Evolutionary conservation across 2,888 invertebrate genomes (phyloP).

Genomic region (Amiota minor): DNA sequence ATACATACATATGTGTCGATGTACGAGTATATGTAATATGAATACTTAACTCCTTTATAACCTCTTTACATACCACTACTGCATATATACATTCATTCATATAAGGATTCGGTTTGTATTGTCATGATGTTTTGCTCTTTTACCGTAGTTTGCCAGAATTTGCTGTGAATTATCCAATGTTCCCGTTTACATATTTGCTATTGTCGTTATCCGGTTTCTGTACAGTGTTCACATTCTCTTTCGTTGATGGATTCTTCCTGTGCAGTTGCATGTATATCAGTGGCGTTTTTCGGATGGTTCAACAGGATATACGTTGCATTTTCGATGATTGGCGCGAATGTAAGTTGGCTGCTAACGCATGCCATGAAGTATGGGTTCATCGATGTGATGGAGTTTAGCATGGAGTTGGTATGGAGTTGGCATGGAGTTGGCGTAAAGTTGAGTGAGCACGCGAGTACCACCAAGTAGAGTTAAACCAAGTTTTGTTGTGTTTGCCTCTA

Average conservation of each 20-base stretch:
- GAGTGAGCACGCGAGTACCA: constrained; percentile 16
- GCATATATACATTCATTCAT: too few relatives aligned
- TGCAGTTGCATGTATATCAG: constrained; percentile 68
- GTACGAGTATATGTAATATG: background rate
- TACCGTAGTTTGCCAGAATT: constrained; percentile 57
- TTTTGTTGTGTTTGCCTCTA: background rate
- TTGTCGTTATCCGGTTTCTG: constrained; percentile 64
- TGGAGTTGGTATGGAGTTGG: background rate
- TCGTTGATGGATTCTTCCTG: constrained; percentile 69
- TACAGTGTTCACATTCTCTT: constrained; percentile 67
- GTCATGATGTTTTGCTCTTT: background rate
- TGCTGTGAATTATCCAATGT: constrained; percentile 54
- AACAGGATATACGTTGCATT: constrained; percentile 61
- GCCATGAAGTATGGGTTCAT: background rate
- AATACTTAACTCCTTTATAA: background rate
- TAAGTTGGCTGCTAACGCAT: constrained; percentile 44
- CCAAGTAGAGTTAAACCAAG: background rate
- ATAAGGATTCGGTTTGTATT: background rate
- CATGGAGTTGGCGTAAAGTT: background rate
- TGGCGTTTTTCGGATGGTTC: constrained; percentile 64
- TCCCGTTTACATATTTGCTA: constrained; percentile 61
- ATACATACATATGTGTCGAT: background rate
- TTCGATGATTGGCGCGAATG: constrained; percentile 56
- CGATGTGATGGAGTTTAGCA: constrained; percentile 11
- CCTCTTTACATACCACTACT: background rate